Evolutionary conservation across 2,888 invertebrate genomes (phyloP).

Genomic region (Aplocera efformata): DNA sequence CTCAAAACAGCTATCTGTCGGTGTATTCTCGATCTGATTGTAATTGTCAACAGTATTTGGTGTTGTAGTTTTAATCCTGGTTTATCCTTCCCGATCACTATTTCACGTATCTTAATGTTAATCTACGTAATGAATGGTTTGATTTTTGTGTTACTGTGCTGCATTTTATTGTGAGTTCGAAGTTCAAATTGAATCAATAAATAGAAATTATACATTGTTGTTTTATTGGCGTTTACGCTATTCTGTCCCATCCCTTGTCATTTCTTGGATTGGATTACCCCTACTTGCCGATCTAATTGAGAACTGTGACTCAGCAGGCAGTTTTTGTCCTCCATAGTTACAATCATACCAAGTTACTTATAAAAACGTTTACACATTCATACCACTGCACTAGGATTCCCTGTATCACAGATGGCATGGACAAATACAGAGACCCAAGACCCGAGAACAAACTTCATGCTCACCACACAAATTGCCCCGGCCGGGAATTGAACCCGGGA

Average conservation of each 20-base stretch:
- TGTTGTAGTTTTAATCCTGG: slow-evolving; percentile 60
- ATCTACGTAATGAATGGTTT: slow-evolving; percentile 66
- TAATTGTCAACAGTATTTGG: slow-evolving; percentile 55
- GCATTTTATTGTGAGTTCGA: slow-evolving; percentile 80
- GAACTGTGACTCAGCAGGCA: too few species aligned
- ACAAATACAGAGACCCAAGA: too few species aligned
- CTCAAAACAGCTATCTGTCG: slow-evolving; percentile 69
- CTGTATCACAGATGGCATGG: too few species aligned
- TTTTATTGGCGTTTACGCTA: slow-evolving; percentile 55
- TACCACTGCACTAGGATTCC: too few species aligned
- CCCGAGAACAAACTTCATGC: too few species aligned
- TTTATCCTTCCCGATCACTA: slow-evolving; percentile 62
- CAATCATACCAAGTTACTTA: too few species aligned
- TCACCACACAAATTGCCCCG: too few species aligned
- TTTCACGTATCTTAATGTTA: slow-evolving; percentile 71
- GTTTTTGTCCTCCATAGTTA: too few species aligned
- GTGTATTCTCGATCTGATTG: slow-evolving; percentile 50
- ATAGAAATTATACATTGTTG: slow-evolving; percentile 72
- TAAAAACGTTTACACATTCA: too few species aligned
- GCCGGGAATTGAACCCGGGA: too few species aligned
- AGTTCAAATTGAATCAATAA: slow-evolving; percentile 81
- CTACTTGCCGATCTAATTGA: too few species aligned
- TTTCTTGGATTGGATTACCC: too few species aligned
- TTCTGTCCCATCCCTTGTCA: slow-evolving; percentile 16
- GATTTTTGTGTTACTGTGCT: slow-evolving; percentile 77